Conservation (phyloP, 2,888 invertebrate genomes). For the Parelbella ahira region DNA sequence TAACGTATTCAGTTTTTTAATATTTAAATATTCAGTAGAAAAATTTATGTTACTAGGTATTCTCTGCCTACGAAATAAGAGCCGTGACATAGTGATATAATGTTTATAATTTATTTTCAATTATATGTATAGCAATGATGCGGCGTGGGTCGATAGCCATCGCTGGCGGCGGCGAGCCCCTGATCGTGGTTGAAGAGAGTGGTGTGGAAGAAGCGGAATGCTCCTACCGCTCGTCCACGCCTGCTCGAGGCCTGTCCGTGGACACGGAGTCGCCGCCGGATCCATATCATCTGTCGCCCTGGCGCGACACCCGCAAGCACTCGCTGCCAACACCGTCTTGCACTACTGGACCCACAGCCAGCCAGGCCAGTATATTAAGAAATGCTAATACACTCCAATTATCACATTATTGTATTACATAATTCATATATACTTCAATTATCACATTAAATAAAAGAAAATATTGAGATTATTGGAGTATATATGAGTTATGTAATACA, state of each 20-base stretch:
- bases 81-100: no score
- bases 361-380: conserved; percentile 82
- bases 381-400: no score
- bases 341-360: conserved; percentile 91
- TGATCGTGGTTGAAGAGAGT: conserved; percentile 91
- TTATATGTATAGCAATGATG: conserved; percentile 80
- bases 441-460: no score
- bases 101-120: no score
- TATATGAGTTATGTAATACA: no score
- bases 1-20: no score
- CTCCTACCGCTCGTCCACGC: conserved; percentile 71
- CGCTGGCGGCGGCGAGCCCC: conserved; percentile 83
- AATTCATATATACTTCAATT: no score
- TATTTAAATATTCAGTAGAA: no score
- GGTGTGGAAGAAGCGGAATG: conserved; percentile 85
- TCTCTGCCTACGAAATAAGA: no score
- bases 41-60: no score
- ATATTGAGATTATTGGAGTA: no score
- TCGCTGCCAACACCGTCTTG: conserved; percentile 92
- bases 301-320: conserved; percentile 89
- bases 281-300: conserved; percentile 90
- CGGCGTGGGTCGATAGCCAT: conserved; percentile 85
- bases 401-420: no score
- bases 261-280: conserved; percentile 90
- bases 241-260: conserved; percentile 82